Conservation (phyloP, 2,113 vertebrate genomes). For the Empidonax traillii region DNA sequence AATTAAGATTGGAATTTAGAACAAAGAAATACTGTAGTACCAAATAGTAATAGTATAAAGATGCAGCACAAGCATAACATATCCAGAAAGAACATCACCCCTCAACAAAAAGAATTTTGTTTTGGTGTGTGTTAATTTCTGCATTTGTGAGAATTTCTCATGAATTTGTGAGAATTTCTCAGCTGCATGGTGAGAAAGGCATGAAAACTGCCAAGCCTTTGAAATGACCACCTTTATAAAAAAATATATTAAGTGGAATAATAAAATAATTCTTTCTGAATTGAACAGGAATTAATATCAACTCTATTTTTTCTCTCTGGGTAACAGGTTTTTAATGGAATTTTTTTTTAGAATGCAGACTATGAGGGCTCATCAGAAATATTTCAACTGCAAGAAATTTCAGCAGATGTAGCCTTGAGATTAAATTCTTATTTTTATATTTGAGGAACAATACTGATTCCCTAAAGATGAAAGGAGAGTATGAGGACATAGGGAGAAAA, state of each 20-base stretch:
- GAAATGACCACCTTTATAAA: background rate
- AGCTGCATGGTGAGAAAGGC: background rate
- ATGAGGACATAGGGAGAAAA: background rate
- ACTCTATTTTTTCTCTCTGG: background rate
- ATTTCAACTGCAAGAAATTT: background rate
- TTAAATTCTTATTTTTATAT: background rate
- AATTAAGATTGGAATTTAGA: background rate
- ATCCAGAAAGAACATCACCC: background rate
- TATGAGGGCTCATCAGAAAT: background rate
- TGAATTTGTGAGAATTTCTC: no score
- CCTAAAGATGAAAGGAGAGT: background rate
- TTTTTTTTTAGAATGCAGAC: background rate
- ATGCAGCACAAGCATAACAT: background rate
- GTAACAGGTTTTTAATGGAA: background rate
- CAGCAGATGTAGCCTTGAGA: background rate
- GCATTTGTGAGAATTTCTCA: background rate
- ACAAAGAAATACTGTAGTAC: background rate
- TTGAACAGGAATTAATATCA: background rate
- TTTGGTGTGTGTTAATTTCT: background rate
- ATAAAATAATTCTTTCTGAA: background rate
- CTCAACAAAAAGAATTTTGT: background rate
- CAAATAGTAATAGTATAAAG: background rate
- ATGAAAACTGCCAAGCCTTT: background rate
- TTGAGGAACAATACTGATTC: background rate
- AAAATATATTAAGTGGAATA: background rate